phyloP scores from a whole-genome alignment of 2,888 invertebrate species.

The Caenorhabditis sinica region DNA sequence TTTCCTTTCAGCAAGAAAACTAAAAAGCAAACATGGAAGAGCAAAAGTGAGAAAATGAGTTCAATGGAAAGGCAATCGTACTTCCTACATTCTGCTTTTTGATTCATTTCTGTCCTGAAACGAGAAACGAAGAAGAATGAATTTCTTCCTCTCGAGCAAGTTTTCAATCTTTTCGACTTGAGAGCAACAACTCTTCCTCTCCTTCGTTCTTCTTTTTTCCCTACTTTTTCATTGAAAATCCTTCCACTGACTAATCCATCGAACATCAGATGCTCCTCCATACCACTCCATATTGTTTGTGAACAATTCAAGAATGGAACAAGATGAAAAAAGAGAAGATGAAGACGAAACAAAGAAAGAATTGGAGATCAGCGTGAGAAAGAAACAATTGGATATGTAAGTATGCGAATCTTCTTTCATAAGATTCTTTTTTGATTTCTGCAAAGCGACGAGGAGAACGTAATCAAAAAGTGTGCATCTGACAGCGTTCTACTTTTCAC shows the following conservation, averaged over 20 bases:
- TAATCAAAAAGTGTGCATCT: constrained; percentile 22
- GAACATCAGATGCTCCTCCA: constrained; percentile 24
- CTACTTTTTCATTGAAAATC: constrained; percentile 27
- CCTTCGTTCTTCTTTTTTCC: neutral
- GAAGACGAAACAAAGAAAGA: constrained; percentile 7
- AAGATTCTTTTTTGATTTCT: constrained; percentile 16
- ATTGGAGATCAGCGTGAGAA: constrained; percentile 32
- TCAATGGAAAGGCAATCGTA: neutral
- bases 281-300: constrained; percentile 23
- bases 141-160: constrained; percentile 34
- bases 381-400: constrained; percentile 28
- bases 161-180: constrained; percentile 20
- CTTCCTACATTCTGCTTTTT: constrained; percentile 17
- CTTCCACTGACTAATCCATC: constrained; percentile 29
- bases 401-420: neutral
- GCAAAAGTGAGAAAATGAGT: neutral
- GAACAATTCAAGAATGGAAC: constrained; percentile 12
- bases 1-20: neutral
- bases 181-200: constrained; percentile 26
- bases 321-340: neutral
- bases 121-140: constrained; percentile 28
- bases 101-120: constrained; percentile 37
- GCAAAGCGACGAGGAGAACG: constrained; percentile 1
- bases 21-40: neutral
- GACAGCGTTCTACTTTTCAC: constrained; percentile 53